These are phyloP conservation scores for Drosophila affinis DNA, from an alignment of 2,888 invertebrate species.

Conservation along the genomic window DNA sequence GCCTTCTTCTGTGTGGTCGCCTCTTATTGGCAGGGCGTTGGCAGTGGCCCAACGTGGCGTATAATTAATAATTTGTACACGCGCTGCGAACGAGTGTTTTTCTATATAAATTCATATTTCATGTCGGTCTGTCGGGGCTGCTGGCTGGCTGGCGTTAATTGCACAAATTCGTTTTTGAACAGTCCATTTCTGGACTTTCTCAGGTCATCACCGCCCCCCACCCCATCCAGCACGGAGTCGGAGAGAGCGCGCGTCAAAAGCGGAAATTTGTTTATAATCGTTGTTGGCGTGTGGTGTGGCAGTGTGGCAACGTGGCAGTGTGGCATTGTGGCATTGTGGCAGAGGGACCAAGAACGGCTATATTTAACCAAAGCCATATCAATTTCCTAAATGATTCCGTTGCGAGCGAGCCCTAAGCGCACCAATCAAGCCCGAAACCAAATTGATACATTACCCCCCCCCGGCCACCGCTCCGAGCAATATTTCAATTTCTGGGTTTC, in stretches of 20 bases:
- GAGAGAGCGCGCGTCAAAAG: slow-evolving; percentile 70
- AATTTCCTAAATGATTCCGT: slow-evolving; percentile 71
- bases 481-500: slow-evolving; percentile 66
- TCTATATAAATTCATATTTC: slow-evolving; percentile 37
- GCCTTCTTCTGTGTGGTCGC: slow-evolving; percentile 12
- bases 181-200: slow-evolving; percentile 67
- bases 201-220: slow-evolving; percentile 33
- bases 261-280: slow-evolving; percentile 80
- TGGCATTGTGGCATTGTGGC: neutral
- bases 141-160: slow-evolving; percentile 71
- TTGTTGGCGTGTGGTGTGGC: slow-evolving; percentile 64
- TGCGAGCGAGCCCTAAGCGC: slow-evolving; percentile 52
- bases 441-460: slow-evolving; percentile 73
- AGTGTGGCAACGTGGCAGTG: slow-evolving; percentile 2
- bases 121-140: slow-evolving; percentile 17
- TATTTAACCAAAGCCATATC: slow-evolving; percentile 60
- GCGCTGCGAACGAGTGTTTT: slow-evolving; percentile 47
- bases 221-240: neutral
- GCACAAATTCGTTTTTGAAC: slow-evolving; percentile 76
- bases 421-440: slow-evolving; percentile 68
- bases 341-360: slow-evolving; percentile 33
- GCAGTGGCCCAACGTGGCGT: slow-evolving; percentile 68
- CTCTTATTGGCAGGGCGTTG: slow-evolving; percentile 47
- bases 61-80: slow-evolving; percentile 75
- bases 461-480: slow-evolving; percentile 36